A percentile compares a stretch with the other conserved stretches of the same genome.
phyloP scores from a whole-genome alignment of 2,888 invertebrate species.

The Noctua comes region DNA sequence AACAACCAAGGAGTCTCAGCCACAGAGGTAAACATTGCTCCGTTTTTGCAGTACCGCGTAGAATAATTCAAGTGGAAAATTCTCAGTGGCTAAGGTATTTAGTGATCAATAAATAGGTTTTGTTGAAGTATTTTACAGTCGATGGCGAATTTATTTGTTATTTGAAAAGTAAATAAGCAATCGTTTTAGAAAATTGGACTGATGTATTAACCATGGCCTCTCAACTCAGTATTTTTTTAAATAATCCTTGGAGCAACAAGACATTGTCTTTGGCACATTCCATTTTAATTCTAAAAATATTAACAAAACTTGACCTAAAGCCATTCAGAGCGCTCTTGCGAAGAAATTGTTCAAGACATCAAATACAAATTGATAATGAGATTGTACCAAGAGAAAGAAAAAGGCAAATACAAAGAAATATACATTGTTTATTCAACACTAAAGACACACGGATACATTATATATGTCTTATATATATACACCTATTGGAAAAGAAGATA shows the following conservation, averaged over 20 bases:
- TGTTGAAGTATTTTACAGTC: neutral
- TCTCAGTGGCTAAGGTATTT: slow-evolving; percentile 1
- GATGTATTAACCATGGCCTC: neutral
- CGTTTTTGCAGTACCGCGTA: slow-evolving; percentile 23
- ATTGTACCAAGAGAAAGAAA: neutral
- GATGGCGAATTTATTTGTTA: neutral
- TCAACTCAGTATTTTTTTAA: neutral
- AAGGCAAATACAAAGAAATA: neutral
- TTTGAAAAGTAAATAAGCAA: neutral
- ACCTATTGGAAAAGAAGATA: neutral
- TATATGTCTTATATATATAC: too few species aligned
- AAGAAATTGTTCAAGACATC: neutral
- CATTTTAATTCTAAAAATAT: neutral
- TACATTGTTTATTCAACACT: neutral
- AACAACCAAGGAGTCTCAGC: slow-evolving; percentile 15
- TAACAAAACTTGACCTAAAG: neutral
- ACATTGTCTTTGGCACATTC: neutral
- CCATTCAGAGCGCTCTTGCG: neutral
- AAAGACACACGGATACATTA: neutral
- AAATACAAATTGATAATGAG: neutral
- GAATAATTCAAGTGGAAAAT: slow-evolving; percentile 17
- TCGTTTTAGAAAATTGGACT: neutral
- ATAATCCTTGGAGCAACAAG: neutral
- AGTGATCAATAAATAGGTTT: slow-evolving; percentile 9
- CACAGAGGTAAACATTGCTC: slow-evolving; percentile 19